Evolutionary conservation across 2,888 invertebrate genomes (phyloP).

Genomic region (Strigamia maritima): DNA sequence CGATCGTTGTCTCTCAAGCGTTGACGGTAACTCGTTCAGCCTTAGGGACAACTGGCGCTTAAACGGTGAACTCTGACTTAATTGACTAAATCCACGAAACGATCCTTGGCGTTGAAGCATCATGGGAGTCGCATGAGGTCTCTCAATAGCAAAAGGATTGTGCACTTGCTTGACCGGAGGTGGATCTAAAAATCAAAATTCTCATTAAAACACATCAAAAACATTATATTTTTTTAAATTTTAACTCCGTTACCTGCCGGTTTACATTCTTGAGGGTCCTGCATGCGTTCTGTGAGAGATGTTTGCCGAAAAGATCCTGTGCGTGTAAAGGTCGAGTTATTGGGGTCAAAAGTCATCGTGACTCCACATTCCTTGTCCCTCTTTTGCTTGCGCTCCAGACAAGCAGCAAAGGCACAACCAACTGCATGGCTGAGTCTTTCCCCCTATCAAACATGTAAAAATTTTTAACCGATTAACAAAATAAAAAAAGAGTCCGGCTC

Average conservation of each 20-base stretch:
- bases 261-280: slow-evolving; percentile 62
- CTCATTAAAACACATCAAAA: neutral
- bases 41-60: slow-evolving; percentile 94
- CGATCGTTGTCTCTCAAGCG: slow-evolving; percentile 67
- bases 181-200: slow-evolving; percentile 19
- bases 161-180: slow-evolving; percentile 56
- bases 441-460: slow-evolving; percentile 61
- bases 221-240: neutral
- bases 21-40: slow-evolving; percentile 91
- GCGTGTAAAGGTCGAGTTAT: slow-evolving; percentile 85
- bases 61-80: slow-evolving; percentile 78
- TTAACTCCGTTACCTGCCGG: slow-evolving; percentile 49
- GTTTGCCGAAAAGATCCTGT: slow-evolving; percentile 88
- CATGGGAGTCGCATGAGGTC: slow-evolving; percentile 91
- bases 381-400: slow-evolving; percentile 94
- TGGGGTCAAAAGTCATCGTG: slow-evolving; percentile 86
- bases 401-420: slow-evolving; percentile 98
- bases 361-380: slow-evolving; percentile 94
- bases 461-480: neutral
- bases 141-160: slow-evolving; percentile 90
- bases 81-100: slow-evolving; percentile 82
- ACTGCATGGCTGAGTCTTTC: slow-evolving; percentile 98
- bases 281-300: slow-evolving; percentile 72
- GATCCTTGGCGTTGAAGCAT: slow-evolving; percentile 94
- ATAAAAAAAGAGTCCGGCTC: slow-evolving; percentile 47